These are phyloP conservation scores for Hypomecis atomaria DNA, from an alignment of 2,888 invertebrate species.

Conservation along the genomic window DNA sequence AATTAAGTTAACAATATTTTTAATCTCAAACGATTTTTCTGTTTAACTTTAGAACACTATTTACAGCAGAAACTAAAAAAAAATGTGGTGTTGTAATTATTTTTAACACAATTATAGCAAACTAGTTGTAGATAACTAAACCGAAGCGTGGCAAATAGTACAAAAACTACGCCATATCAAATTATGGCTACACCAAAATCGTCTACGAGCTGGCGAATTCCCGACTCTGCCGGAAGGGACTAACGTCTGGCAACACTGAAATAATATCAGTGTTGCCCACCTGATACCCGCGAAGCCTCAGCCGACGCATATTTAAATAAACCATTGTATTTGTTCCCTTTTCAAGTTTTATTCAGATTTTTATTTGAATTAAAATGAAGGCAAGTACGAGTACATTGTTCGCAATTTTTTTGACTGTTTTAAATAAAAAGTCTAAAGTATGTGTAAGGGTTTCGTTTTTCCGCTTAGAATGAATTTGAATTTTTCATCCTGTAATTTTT, in stretches of 20 bases:
- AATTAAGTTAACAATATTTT: no score
- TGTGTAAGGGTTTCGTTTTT: conserved; percentile 13
- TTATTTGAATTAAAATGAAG: conserved; percentile 29
- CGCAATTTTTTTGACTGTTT: conserved; percentile 13
- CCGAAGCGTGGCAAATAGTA: no score
- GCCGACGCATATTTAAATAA: conserved; percentile 49
- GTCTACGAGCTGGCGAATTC: conserved; percentile 17
- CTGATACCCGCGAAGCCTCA: conserved; percentile 42
- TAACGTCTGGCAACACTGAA: conserved; percentile 42
- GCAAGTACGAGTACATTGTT: conserved; percentile 17
- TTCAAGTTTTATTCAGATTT: conserved; percentile 28
- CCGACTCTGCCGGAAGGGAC: conserved; percentile 51
- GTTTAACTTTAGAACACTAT: no score
- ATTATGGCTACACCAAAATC: conserved; percentile 10
- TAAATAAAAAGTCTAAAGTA: conserved; percentile 15
- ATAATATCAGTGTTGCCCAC: conserved; percentile 37
- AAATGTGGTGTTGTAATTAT: no score
- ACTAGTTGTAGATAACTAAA: no score
- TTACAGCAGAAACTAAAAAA: no score
- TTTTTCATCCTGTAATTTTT: conserved; percentile 6
- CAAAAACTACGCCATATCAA: neutral
- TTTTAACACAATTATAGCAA: no score
- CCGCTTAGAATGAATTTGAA: conserved; percentile 12
- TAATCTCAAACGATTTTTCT: no score
- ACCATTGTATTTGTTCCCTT: conserved; percentile 41